phyloP scores from a whole-genome alignment of 2,113 vertebrate species.

The western clawed frog (Xenopus tropicalis) region UCB_Xtro_10.0 CM004445.2:67888001-67888500 shows the following conservation, averaged over 20 bases:
- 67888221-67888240: slow-evolving; percentile 33
- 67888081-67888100: slow-evolving; percentile 45
- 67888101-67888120: slow-evolving; percentile 41
- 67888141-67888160: slow-evolving; percentile 46
- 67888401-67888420: slow-evolving; percentile 44
- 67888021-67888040: slow-evolving; percentile 35
- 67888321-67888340: slow-evolving; percentile 45
- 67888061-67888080: slow-evolving; percentile 40
- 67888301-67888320: slow-evolving; percentile 33
- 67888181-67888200: slow-evolving; percentile 38
- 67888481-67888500: slow-evolving; percentile 13
- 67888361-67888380: slow-evolving; percentile 48
- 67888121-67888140: slow-evolving; percentile 49
- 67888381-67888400: slow-evolving; percentile 48
- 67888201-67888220: slow-evolving; percentile 42
- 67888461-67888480: slow-evolving; percentile 24
- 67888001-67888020: slow-evolving; percentile 11
- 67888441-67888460: slow-evolving; percentile 27
- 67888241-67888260: slow-evolving; percentile 47
- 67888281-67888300: slow-evolving; percentile 43
- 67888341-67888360: slow-evolving; percentile 49
- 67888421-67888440: slow-evolving; percentile 36
- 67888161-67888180: slow-evolving; percentile 30
- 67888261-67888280: slow-evolving; percentile 48
- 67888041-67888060: slow-evolving; percentile 42